These are phyloP conservation scores for Macquaria australasica DNA, from an alignment of 2,113 vertebrate species.

Conservation along the genomic window DNA sequence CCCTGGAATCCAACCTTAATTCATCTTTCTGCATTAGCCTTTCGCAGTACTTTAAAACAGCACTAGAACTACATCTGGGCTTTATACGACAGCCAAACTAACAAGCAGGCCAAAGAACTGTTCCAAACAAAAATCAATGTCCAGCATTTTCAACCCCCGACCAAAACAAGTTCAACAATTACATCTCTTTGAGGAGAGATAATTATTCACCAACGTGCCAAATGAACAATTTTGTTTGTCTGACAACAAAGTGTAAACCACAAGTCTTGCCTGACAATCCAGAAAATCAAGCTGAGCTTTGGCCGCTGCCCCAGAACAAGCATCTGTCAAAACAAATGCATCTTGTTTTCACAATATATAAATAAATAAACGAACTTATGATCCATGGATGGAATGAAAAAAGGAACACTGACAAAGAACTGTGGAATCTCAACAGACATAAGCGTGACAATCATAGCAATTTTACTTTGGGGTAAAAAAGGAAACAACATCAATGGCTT, in stretches of 20 bases:
- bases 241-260: conserved; percentile 83
- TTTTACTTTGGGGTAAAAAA: conserved; percentile 26
- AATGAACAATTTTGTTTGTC: conserved; percentile 83
- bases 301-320: conserved; percentile 84
- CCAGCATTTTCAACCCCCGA: conserved; percentile 30
- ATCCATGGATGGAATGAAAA: conserved; percentile 67
- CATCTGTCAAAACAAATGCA: conserved; percentile 87
- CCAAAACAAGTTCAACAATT: conserved; percentile 73
- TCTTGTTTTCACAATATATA: conserved; percentile 77
- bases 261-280: conserved; percentile 81
- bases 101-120: conserved; percentile 47
- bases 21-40: conserved; percentile 29
- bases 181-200: conserved; percentile 72
- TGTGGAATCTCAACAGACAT: conserved; percentile 66
- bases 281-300: conserved; percentile 84
- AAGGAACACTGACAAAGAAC: conserved; percentile 56
- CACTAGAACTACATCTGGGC: conserved; percentile 39
- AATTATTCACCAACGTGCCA: conserved; percentile 81
- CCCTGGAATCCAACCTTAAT: conserved; percentile 23
- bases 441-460: conserved; percentile 55
- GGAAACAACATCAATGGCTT: conserved; percentile 43
- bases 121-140: conserved; percentile 60
- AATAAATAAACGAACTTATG: conserved; percentile 76
- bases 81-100: conserved; percentile 43
- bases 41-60: conserved; percentile 42